Percentiles rank a stretch among this genome's conserved stretches.
Evolutionary conservation across 2,113 vertebrate species (phyloP).

Genomic region (Pungitius pungitius): DNA sequence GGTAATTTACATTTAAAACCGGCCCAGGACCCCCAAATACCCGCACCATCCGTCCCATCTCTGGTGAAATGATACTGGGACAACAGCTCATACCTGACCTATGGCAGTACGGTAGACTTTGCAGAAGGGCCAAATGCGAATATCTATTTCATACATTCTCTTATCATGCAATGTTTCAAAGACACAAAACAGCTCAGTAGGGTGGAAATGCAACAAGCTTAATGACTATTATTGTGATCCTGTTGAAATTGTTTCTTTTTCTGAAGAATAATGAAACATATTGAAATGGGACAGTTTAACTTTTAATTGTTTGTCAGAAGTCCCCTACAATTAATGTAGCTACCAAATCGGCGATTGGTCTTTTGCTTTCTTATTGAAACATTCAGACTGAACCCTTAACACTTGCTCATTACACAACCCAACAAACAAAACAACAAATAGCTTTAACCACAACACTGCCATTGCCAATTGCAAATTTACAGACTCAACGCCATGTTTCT

Average conservation of each 20-base stretch:
- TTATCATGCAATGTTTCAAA: background rate
- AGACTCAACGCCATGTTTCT: background rate
- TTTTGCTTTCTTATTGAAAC: background rate
- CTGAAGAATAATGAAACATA: background rate
- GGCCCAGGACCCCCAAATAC: background rate
- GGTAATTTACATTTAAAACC: conserved; percentile 65
- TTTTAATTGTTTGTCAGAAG: background rate
- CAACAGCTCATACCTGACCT: background rate
- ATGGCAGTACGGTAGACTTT: background rate
- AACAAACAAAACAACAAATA: conserved; percentile 1
- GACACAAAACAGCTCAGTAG: background rate
- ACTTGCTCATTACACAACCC: background rate
- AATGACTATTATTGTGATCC: background rate
- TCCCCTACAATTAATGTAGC: background rate
- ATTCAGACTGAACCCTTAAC: background rate
- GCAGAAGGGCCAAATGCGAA: background rate
- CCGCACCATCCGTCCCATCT: background rate
- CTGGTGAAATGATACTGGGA: background rate
- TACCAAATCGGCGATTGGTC: background rate
- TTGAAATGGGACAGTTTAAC: background rate
- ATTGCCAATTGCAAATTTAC: background rate
- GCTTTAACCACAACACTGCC: background rate
- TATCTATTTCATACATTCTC: background rate
- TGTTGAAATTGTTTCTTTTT: background rate
- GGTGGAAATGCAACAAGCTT: background rate